A percentile compares a stretch with the other conserved stretches of the same genome.
These are phyloP conservation scores for Actinostola sp. DNA, from an alignment of 92 coral and sea anemone species.

Conservation along the genomic window DNA sequence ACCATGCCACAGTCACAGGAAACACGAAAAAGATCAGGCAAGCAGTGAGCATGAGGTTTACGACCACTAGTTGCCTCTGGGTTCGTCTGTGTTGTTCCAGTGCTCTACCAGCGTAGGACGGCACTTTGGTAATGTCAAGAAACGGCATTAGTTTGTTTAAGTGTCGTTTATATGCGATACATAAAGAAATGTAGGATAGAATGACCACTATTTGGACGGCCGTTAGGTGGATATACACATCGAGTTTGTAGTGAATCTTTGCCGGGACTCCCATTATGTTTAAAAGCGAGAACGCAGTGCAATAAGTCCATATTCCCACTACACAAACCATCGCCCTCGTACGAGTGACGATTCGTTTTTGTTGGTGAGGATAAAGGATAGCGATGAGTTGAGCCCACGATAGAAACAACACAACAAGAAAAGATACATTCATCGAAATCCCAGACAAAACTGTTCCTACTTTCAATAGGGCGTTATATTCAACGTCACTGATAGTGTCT, in stretches of 20 bases:
- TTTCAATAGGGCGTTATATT: constrained; percentile 38
- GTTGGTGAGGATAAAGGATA: constrained; percentile 65
- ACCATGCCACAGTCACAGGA: constrained; percentile 75
- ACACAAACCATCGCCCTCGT: constrained; percentile 41
- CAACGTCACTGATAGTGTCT: constrained; percentile 18
- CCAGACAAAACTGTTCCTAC: constrained; percentile 66
- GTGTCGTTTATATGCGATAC: constrained; percentile 65
- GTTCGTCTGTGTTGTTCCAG: constrained; percentile 35
- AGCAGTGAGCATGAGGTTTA: constrained; percentile 52
- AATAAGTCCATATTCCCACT: constrained; percentile 55
- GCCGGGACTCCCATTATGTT: constrained; percentile 64
- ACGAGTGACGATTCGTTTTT: constrained; percentile 50
- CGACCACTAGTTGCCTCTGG: constrained; percentile 55
- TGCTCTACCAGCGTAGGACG: constrained; percentile 2
- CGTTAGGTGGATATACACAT: constrained; percentile 63
- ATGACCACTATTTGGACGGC: constrained; percentile 51
- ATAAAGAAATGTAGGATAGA: constrained; percentile 59
- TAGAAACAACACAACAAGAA: constrained; percentile 60
- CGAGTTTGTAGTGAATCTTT: constrained; percentile 48
- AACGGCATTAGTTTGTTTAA: constrained; percentile 25
- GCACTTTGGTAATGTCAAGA: not conserved
- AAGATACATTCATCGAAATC: constrained; percentile 73
- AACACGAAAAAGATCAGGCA: constrained; percentile 58
- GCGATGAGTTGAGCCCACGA: constrained; percentile 80
- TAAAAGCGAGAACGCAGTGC: constrained; percentile 43